Evolutionary conservation across 2,888 invertebrate genomes (phyloP), one percentile per base, ranked within the genome.

Genomic region (Cephus runcator): DNA sequence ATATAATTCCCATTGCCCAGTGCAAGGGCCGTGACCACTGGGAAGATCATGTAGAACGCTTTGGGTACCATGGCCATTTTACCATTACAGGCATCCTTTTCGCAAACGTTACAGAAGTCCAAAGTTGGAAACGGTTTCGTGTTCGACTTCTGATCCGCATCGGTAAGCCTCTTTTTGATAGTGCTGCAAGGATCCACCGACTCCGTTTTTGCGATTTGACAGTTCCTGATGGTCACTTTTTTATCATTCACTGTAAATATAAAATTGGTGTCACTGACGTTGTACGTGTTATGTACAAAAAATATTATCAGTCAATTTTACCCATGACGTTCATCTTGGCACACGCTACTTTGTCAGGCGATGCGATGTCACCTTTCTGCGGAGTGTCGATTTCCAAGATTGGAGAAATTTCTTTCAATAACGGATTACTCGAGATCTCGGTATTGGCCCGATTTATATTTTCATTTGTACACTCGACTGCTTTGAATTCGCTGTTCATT

Each of bases 121-220:
- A 87, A 78, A 33, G 40, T 56, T 23, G 23, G 69, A n/a, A 30
- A 3, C 30, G 15, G 9, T 33, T 69, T 15, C 69, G 9, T 4
- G 11, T 23, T 33, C 69, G 30, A 12, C 30, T 1, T 69, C 4
- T 69, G 1, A 15, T 0, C 11, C 30, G 0, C 4, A 0, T 15
- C 15, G 12, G 15, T 4, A 15, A 40, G 40, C 68, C 85, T 86
- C 0, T 77, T 79, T 30, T 81, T 33, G n/a, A 85, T 82, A 68
- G 83, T 77, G 71, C 82, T 84, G 82, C 90, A 90, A 1, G 88
- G 86, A 74, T 89, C 87, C 33, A 88, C 76, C n/a, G 78, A 79
- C 3, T 85, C 86, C 15, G 85, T 86, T 79, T 88, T 87, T n/a
- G 87, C 85, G 1, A 85, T 81, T 78, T 90, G 88, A 75, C 90